Evolutionary conservation across 2,797 vertebrate species (phyloP).

Genomic region (Sphenodon punctatus): DNA sequence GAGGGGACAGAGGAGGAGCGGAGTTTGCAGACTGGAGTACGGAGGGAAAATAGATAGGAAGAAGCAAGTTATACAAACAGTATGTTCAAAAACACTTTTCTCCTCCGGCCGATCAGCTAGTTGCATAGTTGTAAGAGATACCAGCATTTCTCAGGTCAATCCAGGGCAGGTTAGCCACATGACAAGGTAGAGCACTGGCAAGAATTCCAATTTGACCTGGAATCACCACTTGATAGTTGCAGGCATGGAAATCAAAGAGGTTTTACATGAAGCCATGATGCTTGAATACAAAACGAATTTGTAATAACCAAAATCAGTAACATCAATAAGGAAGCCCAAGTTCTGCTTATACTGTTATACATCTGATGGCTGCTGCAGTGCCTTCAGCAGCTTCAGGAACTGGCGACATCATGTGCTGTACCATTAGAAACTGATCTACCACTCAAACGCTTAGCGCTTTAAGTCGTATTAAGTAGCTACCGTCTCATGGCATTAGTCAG

Average conservation of each 20-base stretch:
- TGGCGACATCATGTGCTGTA: not conserved
- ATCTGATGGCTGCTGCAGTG: not conserved
- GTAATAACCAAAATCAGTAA: not conserved
- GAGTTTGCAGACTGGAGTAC: too few relatives aligned
- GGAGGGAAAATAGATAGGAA: too few relatives aligned
- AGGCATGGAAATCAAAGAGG: constrained; percentile 3
- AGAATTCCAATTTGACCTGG: constrained; percentile 1
- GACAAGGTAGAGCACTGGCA: not conserved
- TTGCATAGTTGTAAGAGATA: not conserved
- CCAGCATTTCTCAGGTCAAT: not conserved
- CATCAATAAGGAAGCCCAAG: not conserved
- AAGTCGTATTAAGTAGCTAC: not conserved
- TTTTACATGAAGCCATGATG: constrained; percentile 13
- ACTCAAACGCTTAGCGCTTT: not conserved
- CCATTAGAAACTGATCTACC: not conserved
- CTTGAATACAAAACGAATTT: constrained; percentile 26
- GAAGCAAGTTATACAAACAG: too few relatives aligned
- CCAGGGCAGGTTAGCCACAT: not conserved
- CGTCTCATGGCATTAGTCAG: constrained; percentile 13
- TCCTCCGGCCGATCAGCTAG: not conserved
- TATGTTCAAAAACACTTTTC: too few relatives aligned
- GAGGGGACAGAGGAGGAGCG: too few relatives aligned
- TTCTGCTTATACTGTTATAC: not conserved
- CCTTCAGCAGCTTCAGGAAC: not conserved
- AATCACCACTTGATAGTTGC: not conserved